Conservation (phyloP, 2,113 vertebrate genomes). For the Periophthalmus modestus region DNA sequence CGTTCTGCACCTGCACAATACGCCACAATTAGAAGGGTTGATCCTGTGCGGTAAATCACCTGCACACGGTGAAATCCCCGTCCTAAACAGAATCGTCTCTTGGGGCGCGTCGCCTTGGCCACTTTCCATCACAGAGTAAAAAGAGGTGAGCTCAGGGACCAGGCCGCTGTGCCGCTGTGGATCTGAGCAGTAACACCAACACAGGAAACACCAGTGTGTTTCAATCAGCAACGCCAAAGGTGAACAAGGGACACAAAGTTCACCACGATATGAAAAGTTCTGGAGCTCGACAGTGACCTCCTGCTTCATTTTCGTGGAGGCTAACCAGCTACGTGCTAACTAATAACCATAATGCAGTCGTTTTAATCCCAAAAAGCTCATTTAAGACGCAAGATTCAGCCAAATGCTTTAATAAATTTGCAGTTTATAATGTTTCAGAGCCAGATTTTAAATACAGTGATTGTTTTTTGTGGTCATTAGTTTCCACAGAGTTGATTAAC, state of each 20-base stretch:
- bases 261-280: not conserved
- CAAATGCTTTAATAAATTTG: too few relatives aligned
- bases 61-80: conserved; percentile 8
- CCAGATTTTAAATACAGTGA: too few relatives aligned
- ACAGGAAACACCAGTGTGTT: conserved; percentile 42
- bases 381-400: too few relatives aligned
- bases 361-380: too few relatives aligned
- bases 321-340: too few relatives aligned
- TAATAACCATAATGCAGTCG: too few relatives aligned
- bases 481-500: too few relatives aligned
- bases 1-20: not conserved
- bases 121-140: conserved; percentile 70
- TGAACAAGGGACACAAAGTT: not conserved
- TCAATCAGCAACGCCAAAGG: conserved; percentile 26
- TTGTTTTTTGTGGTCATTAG: too few relatives aligned
- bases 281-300: too few relatives aligned
- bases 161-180: conserved; percentile 35
- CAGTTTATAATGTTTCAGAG: too few relatives aligned
- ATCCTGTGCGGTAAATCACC: not conserved
- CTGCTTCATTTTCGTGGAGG: too few relatives aligned
- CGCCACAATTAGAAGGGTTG: not conserved
- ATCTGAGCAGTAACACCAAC: conserved; percentile 31
- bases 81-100: conserved; percentile 46
- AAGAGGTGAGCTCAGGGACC: conserved; percentile 55
- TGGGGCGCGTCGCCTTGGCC: conserved; percentile 72